phyloP scores from a whole-genome alignment of 2,888 invertebrate genomes.

The Ophion ellenae region DNA sequence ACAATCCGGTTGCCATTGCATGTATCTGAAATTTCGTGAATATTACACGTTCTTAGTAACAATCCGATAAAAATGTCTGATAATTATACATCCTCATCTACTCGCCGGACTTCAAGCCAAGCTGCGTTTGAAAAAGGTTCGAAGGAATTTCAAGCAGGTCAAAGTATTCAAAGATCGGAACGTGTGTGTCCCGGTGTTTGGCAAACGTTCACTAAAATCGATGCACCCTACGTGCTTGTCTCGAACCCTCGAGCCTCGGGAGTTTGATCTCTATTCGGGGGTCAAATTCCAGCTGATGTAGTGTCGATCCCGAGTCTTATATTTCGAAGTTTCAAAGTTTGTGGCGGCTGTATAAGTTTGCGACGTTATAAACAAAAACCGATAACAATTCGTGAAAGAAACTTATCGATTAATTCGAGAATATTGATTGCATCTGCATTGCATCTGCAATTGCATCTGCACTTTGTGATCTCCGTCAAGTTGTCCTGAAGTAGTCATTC shows the following conservation, averaged over 20 bases:
- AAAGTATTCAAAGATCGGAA: slow-evolving; percentile 43
- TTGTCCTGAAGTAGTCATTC: no score
- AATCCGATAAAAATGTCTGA: background rate
- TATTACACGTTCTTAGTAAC: background rate
- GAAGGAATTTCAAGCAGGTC: slow-evolving; percentile 38
- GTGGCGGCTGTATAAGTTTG: no score
- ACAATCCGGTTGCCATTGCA: no score
- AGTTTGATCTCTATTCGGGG: slow-evolving; percentile 45
- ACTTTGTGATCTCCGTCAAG: no score
- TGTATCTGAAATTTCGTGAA: no score
- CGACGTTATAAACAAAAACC: no score
- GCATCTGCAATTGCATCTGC: no score
- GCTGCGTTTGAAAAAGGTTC: background rate
- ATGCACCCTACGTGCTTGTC: slow-evolving; percentile 45
- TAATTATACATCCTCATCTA: no score
- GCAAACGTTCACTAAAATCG: slow-evolving; percentile 44
- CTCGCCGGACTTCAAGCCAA: no score
- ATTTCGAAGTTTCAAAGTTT: background rate
- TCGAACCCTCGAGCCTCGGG: slow-evolving; percentile 15
- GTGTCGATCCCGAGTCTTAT: background rate
- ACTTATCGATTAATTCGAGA: no score
- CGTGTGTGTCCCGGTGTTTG: slow-evolving; percentile 28
- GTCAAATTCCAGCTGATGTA: slow-evolving; percentile 43
- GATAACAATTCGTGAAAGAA: no score
- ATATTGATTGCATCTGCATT: no score